These are phyloP conservation scores for Tetheella fluctuosa DNA, from an alignment of 2,888 invertebrate genomes.

Conservation along the genomic window DNA sequence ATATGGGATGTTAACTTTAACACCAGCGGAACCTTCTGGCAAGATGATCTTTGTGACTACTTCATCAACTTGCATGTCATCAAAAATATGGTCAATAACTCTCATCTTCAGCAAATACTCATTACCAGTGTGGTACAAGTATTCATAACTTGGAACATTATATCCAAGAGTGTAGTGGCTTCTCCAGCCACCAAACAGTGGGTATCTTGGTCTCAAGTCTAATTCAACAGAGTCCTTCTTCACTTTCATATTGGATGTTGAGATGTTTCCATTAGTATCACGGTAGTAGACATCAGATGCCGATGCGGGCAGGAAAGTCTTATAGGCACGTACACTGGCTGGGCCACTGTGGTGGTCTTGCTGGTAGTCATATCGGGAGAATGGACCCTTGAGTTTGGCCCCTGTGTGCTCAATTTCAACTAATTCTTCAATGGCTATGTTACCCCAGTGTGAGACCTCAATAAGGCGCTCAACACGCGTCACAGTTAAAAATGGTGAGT, in stretches of 20 bases:
- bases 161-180: slow-evolving; percentile 98
- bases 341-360: slow-evolving; percentile 94
- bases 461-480: slow-evolving; percentile 93
- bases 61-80: slow-evolving; percentile 98
- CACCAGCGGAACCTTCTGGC: slow-evolving; percentile 95
- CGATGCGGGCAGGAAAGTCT: slow-evolving; percentile 92
- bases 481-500: slow-evolving; percentile 97
- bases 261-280: slow-evolving; percentile 99
- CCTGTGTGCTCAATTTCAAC: slow-evolving; percentile 97
- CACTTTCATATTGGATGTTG: slow-evolving; percentile 95
- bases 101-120: slow-evolving; percentile 95
- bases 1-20: slow-evolving; percentile 93
- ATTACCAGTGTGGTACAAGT: slow-evolving; percentile 92
- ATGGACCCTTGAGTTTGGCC: slow-evolving; percentile 95
- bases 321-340: slow-evolving; percentile 96
- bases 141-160: slow-evolving; percentile 98
- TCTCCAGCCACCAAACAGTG: slow-evolving; percentile 99
- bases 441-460: slow-evolving; percentile 99
- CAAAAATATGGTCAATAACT: slow-evolving; percentile 97
- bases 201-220: slow-evolving; percentile 98
- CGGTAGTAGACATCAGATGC: slow-evolving; percentile 98
- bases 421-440: slow-evolving; percentile 98
- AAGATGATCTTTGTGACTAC: slow-evolving; percentile 94
- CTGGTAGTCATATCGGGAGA: slow-evolving; percentile 99
- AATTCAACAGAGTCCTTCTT: slow-evolving; percentile 97